Evolutionary conservation across 2,113 vertebrate species (phyloP), one percentile per base, ranked within the genome.

Genomic region (Halichoeres trimaculatus): DNA sequence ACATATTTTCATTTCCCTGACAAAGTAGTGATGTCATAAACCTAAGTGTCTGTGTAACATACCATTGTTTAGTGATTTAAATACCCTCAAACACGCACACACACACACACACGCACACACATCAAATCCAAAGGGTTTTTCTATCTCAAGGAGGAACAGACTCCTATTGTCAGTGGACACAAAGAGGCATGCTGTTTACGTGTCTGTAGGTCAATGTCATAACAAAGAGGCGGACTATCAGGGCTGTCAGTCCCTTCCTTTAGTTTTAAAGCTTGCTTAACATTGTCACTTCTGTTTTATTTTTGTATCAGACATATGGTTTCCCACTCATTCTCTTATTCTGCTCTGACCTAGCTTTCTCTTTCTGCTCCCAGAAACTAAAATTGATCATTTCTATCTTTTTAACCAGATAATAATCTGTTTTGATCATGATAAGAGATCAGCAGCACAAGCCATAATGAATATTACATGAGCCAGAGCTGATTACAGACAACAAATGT

Each of bases 141-240:
- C 77, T 80, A 80, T 89, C 69, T 63, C 51, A 26, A 34, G 34
- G 61, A 66, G 40, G 43, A 58, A 93, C 88, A 93, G 59, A 78
- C 47, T 60, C 35, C 64, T 70, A 83, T 91, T 93, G 92, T 92
- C 75, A 67, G 34, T 4, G 57, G 34, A 77, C 77, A 92, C 89
- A 92, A 91, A 83, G 85, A 52, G 38, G n/a, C 45, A n/a, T 16
- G 51, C 74, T n/a, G 45, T 70, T 57, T 65, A 66, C 70, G 69
- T 74, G 70, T 76, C 70, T 80, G 64, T 74, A 60, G 20, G 58
- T 87, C 81, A 60, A 68, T 66, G 74, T 86, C 73, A 47, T 26
- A 26, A 63, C 51, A 66, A 90, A 63, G 56, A 50, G 60, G 66
- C 84, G 45, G 34, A 63, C 70, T 56, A 86, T 65, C 61, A 57